These are phyloP conservation scores for Sylvia borin DNA, from an alignment of 2,797 vertebrate genomes.

Conservation along the genomic window DNA sequence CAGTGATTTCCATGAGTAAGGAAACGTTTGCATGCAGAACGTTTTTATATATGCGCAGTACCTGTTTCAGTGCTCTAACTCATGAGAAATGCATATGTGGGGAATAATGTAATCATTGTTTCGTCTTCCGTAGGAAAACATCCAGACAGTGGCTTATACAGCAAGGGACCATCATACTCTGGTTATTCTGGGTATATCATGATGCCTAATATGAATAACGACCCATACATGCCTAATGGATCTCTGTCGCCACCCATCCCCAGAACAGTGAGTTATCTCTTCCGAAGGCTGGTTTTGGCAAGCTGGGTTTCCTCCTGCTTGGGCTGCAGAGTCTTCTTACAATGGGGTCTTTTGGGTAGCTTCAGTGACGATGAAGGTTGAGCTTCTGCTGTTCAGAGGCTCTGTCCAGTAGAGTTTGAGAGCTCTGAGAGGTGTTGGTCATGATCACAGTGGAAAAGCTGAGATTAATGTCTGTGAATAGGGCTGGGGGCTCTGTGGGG, in stretches of 20 bases:
- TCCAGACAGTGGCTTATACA: slow-evolving; percentile 88
- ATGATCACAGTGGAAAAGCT: background rate
- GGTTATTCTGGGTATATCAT: slow-evolving; percentile 97
- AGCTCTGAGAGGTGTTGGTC: background rate
- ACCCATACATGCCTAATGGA: slow-evolving; percentile 98
- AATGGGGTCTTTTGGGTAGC: background rate
- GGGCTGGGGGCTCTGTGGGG: background rate
- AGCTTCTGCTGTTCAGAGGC: background rate
- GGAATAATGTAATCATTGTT: slow-evolving; percentile 55
- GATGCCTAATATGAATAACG: slow-evolving; percentile 98
- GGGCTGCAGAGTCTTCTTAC: background rate
- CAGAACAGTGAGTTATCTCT: slow-evolving; percentile 91
- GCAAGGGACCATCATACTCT: slow-evolving; percentile 90
- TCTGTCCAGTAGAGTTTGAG: background rate
- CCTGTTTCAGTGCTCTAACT: background rate
- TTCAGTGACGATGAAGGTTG: background rate
- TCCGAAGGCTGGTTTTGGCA: background rate
- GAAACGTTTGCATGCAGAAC: background rate
- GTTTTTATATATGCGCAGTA: background rate
- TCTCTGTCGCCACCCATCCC: slow-evolving; percentile 96
- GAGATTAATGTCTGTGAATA: background rate
- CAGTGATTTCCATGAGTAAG: background rate
- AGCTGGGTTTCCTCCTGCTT: slow-evolving; percentile 3
- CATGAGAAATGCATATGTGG: background rate
- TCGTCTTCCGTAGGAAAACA: slow-evolving; percentile 83